Evolutionary conservation across 2,797 vertebrate species (phyloP).

Genomic region (Pseudomugil gertrudae): DNA sequence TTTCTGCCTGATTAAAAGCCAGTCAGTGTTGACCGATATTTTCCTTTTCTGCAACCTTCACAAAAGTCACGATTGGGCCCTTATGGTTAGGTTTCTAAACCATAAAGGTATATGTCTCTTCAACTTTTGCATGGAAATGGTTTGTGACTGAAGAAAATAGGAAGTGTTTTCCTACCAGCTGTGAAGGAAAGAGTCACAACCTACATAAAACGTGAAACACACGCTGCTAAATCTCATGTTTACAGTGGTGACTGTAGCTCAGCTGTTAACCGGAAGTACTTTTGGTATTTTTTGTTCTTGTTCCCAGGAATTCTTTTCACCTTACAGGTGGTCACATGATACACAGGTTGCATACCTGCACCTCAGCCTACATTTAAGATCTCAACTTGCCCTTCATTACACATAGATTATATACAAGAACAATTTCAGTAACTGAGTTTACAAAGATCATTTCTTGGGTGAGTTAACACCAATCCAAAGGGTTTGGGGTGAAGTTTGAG

Average conservation of each 20-base stretch:
- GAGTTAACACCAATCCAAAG: slow-evolving; percentile 22
- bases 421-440: slow-evolving; percentile 20
- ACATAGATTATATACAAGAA: slow-evolving; percentile 8
- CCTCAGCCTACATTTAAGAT: slow-evolving; percentile 2
- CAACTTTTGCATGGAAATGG: slow-evolving; percentile 17
- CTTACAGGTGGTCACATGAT: neutral
- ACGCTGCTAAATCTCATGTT: slow-evolving; percentile 9
- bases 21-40: slow-evolving; percentile 31
- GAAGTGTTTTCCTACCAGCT: slow-evolving; percentile 14
- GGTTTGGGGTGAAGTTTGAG: slow-evolving; percentile 31
- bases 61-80: neutral
- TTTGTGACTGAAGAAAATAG: slow-evolving; percentile 1
- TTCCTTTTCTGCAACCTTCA: slow-evolving; percentile 7
- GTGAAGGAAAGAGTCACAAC: neutral
- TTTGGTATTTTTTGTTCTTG: slow-evolving; percentile 14
- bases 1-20: slow-evolving; percentile 16
- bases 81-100: slow-evolving; percentile 1
- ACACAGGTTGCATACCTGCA: neutral
- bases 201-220: slow-evolving; percentile 1
- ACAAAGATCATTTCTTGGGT: slow-evolving; percentile 15
- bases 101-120: slow-evolving; percentile 13
- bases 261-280: slow-evolving; percentile 31
- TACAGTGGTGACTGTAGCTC: neutral
- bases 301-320: slow-evolving; percentile 22
- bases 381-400: slow-evolving; percentile 12